Percentiles rank a stretch among this genome's conserved stretches.
phyloP scores from a whole-genome alignment of 1,140 invertebrate species.

The Zaprionus inermis region DNA sequence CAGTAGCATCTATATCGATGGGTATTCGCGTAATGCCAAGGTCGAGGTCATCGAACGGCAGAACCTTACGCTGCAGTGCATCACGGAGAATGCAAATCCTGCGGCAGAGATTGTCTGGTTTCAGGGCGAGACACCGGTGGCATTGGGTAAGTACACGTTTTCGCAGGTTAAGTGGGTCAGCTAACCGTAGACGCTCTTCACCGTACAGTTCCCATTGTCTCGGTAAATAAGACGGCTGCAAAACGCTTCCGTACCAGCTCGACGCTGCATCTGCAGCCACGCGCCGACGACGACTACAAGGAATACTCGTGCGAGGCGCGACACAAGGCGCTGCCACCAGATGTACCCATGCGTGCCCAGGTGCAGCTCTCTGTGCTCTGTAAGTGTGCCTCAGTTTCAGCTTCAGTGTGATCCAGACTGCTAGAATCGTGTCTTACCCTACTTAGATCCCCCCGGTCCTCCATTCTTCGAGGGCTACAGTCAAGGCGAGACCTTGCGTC shows the following conservation, averaged over 20 bases:
- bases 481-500: constrained; percentile 92
- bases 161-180: not conserved
- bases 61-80: constrained; percentile 91
- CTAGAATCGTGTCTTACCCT: constrained; percentile 28
- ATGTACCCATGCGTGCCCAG: constrained; percentile 90
- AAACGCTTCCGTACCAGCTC: constrained; percentile 85
- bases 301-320: constrained; percentile 95
- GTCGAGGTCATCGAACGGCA: constrained; percentile 94
- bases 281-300: constrained; percentile 94
- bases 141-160: constrained; percentile 86
- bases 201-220: constrained; percentile 85
- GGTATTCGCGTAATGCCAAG: constrained; percentile 89
- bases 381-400: constrained; percentile 87
- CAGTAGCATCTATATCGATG: constrained; percentile 92
- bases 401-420: not conserved
- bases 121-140: constrained; percentile 91
- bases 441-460: constrained; percentile 93
- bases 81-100: constrained; percentile 93
- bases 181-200: not conserved
- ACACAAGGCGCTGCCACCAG: constrained; percentile 91
- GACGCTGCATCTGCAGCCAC: constrained; percentile 89
- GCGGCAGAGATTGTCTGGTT: constrained; percentile 95
- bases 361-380: constrained; percentile 94
- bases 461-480: constrained; percentile 97
- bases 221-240: constrained; percentile 84